Percentiles rank a stretch among this genome's conserved stretches.
phyloP scores from a whole-genome alignment of 2,113 vertebrate species.

The Anolis sagrei region DNA sequence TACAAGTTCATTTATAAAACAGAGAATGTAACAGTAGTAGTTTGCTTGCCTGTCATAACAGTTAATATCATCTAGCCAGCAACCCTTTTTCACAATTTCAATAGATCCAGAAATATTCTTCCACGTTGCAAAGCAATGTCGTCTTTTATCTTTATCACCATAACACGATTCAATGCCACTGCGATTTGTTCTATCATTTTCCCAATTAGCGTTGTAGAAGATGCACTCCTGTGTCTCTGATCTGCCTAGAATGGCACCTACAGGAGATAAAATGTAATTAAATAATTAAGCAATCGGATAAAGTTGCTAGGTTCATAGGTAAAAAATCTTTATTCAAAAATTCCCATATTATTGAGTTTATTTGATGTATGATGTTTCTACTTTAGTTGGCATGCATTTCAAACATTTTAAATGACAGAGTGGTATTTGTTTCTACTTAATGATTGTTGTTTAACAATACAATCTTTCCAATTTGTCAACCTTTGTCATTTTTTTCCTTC shows the following conservation, averaged over 20 bases:
- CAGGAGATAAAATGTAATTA: slow-evolving; percentile 39
- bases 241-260: slow-evolving; percentile 96
- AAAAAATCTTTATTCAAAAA: not conserved
- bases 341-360: not conserved
- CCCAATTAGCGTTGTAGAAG: slow-evolving; percentile 97
- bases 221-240: slow-evolving; percentile 95
- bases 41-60: slow-evolving; percentile 93
- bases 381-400: not conserved
- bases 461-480: not conserved
- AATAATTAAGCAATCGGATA: not conserved
- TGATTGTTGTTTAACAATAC: slow-evolving; percentile 19
- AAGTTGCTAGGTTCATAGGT: accelerated
- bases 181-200: slow-evolving; percentile 95
- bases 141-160: slow-evolving; percentile 93
- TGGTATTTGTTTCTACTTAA: not conserved
- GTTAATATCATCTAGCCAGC: slow-evolving; percentile 98
- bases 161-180: slow-evolving; percentile 92
- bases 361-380: not conserved
- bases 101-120: slow-evolving; percentile 94
- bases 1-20: not conserved
- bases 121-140: slow-evolving; percentile 98
- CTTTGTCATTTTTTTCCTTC: not conserved
- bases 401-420: slow-evolving; percentile 4
- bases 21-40: slow-evolving; percentile 3
- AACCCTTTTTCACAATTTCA: slow-evolving; percentile 95